Conservation (phyloP, 2,113 vertebrate genomes). For the Trinectes maculatus region DNA sequence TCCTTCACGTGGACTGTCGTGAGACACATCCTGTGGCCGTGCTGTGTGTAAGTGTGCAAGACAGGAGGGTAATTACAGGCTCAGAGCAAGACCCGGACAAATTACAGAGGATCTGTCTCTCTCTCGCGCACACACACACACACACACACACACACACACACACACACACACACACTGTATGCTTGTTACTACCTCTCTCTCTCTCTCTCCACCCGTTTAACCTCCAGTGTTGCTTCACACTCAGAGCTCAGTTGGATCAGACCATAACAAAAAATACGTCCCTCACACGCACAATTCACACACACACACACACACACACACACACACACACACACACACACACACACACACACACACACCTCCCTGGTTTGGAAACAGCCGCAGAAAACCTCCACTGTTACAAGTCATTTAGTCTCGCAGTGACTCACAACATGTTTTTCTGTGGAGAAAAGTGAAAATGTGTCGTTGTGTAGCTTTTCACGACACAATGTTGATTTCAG, state of each 20-base stretch:
- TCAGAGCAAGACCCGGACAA: slow-evolving; percentile 75
- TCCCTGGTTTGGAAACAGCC: slow-evolving; percentile 23
- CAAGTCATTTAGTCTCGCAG: slow-evolving; percentile 1
- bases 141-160: slow-evolving; percentile 44
- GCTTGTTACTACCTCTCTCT: slow-evolving; percentile 33
- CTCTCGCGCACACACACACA: slow-evolving; percentile 25
- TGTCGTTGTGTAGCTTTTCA: too few relatives aligned
- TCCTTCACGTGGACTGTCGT: slow-evolving; percentile 60
- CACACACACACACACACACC: too few relatives aligned
- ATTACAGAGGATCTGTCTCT: slow-evolving; percentile 75
- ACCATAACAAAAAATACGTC: slow-evolving; percentile 38
- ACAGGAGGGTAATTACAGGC: slow-evolving; percentile 76
- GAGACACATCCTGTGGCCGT: slow-evolving; percentile 65
- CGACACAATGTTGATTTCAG: too few relatives aligned
- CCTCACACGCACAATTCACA: slow-evolving; percentile 13
- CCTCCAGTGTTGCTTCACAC: slow-evolving; percentile 44
- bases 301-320: neutral
- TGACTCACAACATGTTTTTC: slow-evolving; percentile 27
- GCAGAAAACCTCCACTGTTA: slow-evolving; percentile 6
- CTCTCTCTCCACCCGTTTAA: slow-evolving; percentile 56
- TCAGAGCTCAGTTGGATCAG: slow-evolving; percentile 39
- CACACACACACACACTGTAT: slow-evolving; percentile 49
- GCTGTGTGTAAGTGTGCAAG: slow-evolving; percentile 45
- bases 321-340: slow-evolving; percentile 24
- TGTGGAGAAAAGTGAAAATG: slow-evolving; percentile 10